These are phyloP conservation scores for Griposia aprilina DNA, from an alignment of 2,888 invertebrate genomes.

Conservation along the genomic window DNA sequence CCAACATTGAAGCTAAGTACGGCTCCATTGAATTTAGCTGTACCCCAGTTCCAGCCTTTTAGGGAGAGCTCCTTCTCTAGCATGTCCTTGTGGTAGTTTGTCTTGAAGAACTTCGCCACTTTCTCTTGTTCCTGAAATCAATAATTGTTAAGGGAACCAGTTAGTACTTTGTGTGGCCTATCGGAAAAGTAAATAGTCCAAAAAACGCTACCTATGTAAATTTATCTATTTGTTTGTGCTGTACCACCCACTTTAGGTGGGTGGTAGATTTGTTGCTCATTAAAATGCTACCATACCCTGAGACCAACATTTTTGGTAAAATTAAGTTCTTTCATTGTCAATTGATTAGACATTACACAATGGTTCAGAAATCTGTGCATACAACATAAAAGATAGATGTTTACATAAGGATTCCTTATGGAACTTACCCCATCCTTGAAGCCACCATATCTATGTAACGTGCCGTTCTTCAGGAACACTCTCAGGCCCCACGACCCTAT, in stretches of 20 bases:
- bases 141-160: background rate
- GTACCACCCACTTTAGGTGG: background rate
- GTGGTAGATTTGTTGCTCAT: background rate
- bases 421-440: slow-evolving; percentile 95
- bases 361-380: background rate
- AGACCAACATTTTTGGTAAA: background rate
- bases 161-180: background rate
- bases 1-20: slow-evolving; percentile 96
- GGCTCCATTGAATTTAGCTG: slow-evolving; percentile 97
- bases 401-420: background rate
- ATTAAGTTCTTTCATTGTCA: background rate
- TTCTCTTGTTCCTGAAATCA: slow-evolving; percentile 96
- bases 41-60: slow-evolving; percentile 99
- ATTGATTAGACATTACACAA: background rate
- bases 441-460: slow-evolving; percentile 97
- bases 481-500: slow-evolving; percentile 97
- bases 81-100: slow-evolving; percentile 96
- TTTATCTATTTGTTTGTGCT: background rate
- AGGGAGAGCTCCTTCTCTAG: slow-evolving; percentile 97
- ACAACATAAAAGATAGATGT: background rate
- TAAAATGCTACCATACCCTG: background rate
- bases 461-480: slow-evolving; percentile 97
- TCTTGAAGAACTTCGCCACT: slow-evolving; percentile 96
- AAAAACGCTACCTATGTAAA: background rate
- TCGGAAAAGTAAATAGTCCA: background rate